A percentile compares a stretch with the other conserved stretches of the same genome.
Evolutionary conservation across 2,113 vertebrate species (phyloP).

Genomic region (Leptosomus discolor): DNA sequence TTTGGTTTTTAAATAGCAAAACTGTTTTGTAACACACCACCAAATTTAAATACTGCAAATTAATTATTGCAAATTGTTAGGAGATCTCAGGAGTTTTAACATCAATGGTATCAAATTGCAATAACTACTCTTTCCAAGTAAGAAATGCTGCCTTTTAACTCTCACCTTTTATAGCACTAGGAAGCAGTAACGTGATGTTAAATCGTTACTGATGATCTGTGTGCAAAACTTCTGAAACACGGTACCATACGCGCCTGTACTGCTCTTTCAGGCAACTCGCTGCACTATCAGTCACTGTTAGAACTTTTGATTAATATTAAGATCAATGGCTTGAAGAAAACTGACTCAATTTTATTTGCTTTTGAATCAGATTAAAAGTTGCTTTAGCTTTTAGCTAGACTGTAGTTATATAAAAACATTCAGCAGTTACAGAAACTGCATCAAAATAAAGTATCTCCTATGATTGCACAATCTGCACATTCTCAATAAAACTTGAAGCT

Average conservation of each 20-base stretch:
- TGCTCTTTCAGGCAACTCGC: neutral
- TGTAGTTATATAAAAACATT: neutral
- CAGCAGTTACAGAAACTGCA: neutral
- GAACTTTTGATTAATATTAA: neutral
- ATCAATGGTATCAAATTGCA: neutral
- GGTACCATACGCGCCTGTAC: accelerated
- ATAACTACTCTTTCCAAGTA: neutral
- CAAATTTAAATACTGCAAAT: neutral
- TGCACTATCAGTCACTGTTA: neutral
- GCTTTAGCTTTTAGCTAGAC: neutral
- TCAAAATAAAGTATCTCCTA: neutral
- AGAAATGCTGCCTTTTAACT: neutral
- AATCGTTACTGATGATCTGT: neutral
- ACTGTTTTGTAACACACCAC: neutral
- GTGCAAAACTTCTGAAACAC: neutral
- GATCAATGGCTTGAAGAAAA: neutral
- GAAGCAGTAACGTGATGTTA: neutral
- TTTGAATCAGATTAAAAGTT: neutral
- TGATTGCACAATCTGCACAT: neutral
- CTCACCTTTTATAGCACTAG: neutral
- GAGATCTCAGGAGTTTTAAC: neutral
- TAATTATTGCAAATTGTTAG: neutral
- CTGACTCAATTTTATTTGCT: neutral
- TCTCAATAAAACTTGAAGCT: neutral
- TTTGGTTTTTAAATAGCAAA: neutral